Percentiles rank a stretch among this genome's conserved stretches.
phyloP scores from a whole-genome alignment of 2,113 vertebrate genomes.

The Tinamus guttatus region DNA sequence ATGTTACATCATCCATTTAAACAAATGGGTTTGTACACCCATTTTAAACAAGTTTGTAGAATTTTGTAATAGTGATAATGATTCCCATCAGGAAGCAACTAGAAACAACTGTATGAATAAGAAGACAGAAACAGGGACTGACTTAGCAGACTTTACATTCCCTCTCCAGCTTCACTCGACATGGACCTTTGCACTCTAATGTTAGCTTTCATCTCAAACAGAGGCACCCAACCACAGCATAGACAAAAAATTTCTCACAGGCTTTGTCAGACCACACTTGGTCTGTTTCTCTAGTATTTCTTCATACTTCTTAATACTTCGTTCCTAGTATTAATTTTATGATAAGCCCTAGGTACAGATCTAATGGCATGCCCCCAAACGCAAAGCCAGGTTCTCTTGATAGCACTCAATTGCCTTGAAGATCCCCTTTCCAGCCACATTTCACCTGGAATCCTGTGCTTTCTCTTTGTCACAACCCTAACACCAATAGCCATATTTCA shows the following conservation, averaged over 20 bases:
- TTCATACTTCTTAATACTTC: no score
- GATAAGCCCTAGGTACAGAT: no score
- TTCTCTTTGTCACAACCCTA: background rate
- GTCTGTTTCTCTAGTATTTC: no score
- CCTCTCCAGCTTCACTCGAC: background rate
- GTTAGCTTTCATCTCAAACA: background rate
- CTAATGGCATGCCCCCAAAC: background rate
- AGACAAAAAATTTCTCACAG: background rate
- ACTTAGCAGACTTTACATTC: background rate
- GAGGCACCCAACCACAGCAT: background rate
- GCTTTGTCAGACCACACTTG: background rate
- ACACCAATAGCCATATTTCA: background rate
- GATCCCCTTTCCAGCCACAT: background rate
- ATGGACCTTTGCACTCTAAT: background rate
- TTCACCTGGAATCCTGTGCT: background rate
- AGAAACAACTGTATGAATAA: background rate
- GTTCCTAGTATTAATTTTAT: background rate
- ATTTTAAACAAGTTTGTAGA: background rate
- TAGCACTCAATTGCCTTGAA: background rate
- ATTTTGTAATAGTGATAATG: background rate
- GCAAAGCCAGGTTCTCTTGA: background rate
- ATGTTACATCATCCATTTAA: background rate
- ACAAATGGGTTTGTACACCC: background rate
- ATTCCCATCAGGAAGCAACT: background rate
- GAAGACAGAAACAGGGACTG: rapidly evolving